Evolutionary conservation across 2,797 vertebrate genomes (phyloP).

Genomic region (Cryptoprocta ferox): DNA sequence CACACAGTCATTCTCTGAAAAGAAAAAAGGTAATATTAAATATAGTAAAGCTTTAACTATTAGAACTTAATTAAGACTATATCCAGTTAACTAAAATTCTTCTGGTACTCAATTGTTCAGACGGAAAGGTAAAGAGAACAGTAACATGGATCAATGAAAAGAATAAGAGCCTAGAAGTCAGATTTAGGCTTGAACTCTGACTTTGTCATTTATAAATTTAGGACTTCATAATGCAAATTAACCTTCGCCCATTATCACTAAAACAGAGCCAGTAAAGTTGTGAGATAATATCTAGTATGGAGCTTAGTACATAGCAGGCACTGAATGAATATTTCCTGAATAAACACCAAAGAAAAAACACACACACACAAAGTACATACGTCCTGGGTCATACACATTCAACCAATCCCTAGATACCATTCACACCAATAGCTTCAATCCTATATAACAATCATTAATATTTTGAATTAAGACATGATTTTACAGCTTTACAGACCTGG

Average conservation of each 20-base stretch:
- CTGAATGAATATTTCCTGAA: not conserved
- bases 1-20: slow-evolving; percentile 10
- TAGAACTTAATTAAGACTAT: not conserved
- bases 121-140: not conserved
- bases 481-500: not conserved
- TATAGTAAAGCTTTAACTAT: not conserved
- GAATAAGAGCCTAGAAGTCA: not conserved
- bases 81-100: slow-evolving; percentile 16
- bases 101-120: not conserved
- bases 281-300: not conserved
- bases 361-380: not conserved
- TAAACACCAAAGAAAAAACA: not conserved
- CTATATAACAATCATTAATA: not conserved
- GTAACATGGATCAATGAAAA: not conserved
- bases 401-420: not conserved
- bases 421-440: not conserved
- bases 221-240: slow-evolving; percentile 46
- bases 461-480: slow-evolving; percentile 23
- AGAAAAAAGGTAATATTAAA: slow-evolving; percentile 22
- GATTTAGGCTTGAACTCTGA: not conserved
- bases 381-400: not conserved
- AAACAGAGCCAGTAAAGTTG: not conserved
- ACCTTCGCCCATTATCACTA: not conserved
- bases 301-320: not conserved
- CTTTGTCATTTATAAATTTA: not conserved